phyloP scores from a whole-genome alignment of 92 coral and sea anemone species.

The Epizoanthus rinbou region DNA sequence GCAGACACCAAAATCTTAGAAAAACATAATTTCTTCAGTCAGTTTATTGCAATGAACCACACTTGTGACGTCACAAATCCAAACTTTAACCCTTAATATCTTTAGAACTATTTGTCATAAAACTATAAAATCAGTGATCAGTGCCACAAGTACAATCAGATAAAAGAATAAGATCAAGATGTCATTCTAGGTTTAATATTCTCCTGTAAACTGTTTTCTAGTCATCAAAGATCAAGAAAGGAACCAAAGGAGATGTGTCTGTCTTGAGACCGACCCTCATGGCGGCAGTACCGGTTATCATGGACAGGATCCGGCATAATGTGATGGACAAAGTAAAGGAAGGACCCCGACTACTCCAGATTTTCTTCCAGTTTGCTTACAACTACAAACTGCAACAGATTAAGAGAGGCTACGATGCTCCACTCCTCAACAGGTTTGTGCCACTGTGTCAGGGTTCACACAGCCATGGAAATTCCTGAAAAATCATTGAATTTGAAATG shows the following conservation, averaged over 20 bases:
- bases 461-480: too few relatives aligned
- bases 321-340: slow-evolving; percentile 96
- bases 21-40: too few relatives aligned
- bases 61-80: too few relatives aligned
- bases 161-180: not conserved
- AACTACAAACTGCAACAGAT: slow-evolving; percentile 92
- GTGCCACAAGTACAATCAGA: not conserved
- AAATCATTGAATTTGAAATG: too few relatives aligned
- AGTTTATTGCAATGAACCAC: too few relatives aligned
- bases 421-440: slow-evolving; percentile 84
- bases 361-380: slow-evolving; percentile 90
- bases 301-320: slow-evolving; percentile 95
- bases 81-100: too few relatives aligned
- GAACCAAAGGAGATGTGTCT: slow-evolving; percentile 90
- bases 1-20: too few relatives aligned
- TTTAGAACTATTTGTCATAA: too few relatives aligned
- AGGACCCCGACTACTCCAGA: slow-evolving; percentile 87
- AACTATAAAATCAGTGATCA: too few relatives aligned
- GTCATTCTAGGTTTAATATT: not conserved
- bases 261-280: slow-evolving; percentile 91
- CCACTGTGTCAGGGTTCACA: too few relatives aligned
- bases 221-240: slow-evolving; percentile 98
- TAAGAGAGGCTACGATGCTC: slow-evolving; percentile 93
- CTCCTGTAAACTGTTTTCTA: not conserved
- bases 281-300: slow-evolving; percentile 98